Conservation (phyloP, 1,140 invertebrate species). For the Druon quercuslanigerum region DNA sequence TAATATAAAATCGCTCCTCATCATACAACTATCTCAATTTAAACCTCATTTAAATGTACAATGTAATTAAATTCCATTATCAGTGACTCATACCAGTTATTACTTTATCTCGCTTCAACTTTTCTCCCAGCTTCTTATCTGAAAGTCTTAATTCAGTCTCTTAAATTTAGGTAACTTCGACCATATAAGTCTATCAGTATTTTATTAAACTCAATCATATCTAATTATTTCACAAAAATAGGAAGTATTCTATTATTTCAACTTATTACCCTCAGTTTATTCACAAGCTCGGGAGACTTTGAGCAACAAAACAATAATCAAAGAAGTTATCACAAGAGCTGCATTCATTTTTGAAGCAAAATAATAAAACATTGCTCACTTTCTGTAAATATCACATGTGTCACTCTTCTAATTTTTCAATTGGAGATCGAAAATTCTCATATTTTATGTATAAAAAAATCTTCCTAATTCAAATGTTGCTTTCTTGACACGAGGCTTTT, state of each 20-base stretch:
- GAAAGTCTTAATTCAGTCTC: no score
- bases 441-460: no score
- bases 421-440: no score
- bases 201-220: no score
- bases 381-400: not conserved
- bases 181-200: no score
- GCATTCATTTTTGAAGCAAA: not conserved
- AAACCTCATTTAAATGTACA: slow-evolving; percentile 5
- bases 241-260: not conserved
- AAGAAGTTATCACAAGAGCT: slow-evolving; percentile 4
- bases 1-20: not conserved
- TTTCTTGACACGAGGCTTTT: no score
- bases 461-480: no score
- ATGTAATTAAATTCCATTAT: not conserved
- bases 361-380: slow-evolving; percentile 1
- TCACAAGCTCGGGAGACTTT: slow-evolving; percentile 7
- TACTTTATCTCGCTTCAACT: no score
- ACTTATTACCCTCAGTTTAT: slow-evolving; percentile 7
- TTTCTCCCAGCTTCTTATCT: no score
- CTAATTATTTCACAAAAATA: not conserved
- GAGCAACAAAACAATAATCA: slow-evolving; percentile 19
- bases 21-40: not conserved
- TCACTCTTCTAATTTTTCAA: no score
- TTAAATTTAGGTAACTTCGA: no score
- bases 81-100: not conserved